Percentiles rank a stretch among this genome's conserved stretches.
These are phyloP conservation scores for Ips typographus DNA, from an alignment of 1,140 invertebrate genomes.

Conservation along the genomic window DNA sequence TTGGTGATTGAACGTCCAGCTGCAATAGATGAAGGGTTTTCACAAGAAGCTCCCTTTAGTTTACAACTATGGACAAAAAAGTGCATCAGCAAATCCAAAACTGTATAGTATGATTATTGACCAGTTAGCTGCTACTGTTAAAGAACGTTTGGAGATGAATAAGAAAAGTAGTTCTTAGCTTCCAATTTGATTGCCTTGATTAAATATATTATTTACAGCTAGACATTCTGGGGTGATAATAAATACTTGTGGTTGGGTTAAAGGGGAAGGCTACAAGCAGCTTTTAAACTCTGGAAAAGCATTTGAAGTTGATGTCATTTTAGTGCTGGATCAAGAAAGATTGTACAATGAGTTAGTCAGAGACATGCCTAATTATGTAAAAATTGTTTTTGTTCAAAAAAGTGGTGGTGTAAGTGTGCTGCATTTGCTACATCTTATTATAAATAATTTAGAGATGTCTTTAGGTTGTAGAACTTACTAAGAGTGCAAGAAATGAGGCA, in stretches of 20 bases:
- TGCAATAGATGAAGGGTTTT: constrained; percentile 90
- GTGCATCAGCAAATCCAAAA: constrained; percentile 73
- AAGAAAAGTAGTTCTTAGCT: constrained; percentile 67
- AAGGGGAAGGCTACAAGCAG: constrained; percentile 82
- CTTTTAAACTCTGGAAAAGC: constrained; percentile 84
- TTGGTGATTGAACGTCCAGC: constrained; percentile 88
- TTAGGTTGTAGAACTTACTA: constrained; percentile 82
- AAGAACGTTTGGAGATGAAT: constrained; percentile 81
- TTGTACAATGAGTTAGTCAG: constrained; percentile 91
- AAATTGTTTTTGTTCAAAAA: constrained; percentile 92
- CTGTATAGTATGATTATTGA: constrained; percentile 86
- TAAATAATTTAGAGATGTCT: constrained; percentile 19
- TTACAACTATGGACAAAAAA: constrained; percentile 91
- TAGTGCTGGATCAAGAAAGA: constrained; percentile 96
- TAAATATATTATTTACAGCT: constrained; percentile 56
- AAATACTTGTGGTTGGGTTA: constrained; percentile 98
- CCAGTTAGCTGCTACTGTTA: constrained; percentile 82
- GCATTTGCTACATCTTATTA: background rate
- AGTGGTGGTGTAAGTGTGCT: constrained; percentile 83
- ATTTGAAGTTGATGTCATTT: constrained; percentile 94
- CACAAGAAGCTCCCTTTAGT: constrained; percentile 86
- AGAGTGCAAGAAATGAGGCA: constrained; percentile 68
- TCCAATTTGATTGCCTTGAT: constrained; percentile 5
- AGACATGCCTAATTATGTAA: constrained; percentile 91
- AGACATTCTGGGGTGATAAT: constrained; percentile 93